A percentile compares a stretch with the other conserved stretches of the same genome.
Conservation (phyloP, 2,797 vertebrate genomes). For the Halcyon chelicuti region DNA sequence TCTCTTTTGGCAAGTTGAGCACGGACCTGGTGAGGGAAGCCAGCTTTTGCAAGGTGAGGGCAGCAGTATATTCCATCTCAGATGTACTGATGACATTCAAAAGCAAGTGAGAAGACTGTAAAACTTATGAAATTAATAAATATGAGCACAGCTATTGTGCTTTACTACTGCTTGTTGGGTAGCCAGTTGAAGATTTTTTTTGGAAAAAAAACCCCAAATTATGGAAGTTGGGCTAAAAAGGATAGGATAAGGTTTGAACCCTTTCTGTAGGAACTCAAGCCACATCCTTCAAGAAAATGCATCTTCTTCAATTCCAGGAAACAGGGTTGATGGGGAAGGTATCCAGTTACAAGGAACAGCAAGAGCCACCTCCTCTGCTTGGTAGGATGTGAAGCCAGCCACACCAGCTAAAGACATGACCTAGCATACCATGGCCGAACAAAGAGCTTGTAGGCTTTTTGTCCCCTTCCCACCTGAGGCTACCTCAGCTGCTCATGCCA, state of each 20-base stretch:
- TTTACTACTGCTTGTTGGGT: background rate
- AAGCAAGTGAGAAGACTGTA: background rate
- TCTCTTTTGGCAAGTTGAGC: background rate
- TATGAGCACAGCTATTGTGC: rapidly evolving
- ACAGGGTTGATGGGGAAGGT: background rate
- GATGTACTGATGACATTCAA: background rate
- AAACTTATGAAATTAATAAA: background rate
- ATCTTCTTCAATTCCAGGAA: background rate
- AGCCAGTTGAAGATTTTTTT: background rate
- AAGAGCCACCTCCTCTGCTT: background rate
- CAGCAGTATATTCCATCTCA: background rate
- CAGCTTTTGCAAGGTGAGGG: background rate
- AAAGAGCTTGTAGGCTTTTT: background rate
- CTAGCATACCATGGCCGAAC: background rate
- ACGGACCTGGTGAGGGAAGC: background rate
- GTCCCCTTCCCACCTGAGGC: background rate
- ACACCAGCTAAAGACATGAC: background rate
- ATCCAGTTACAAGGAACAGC: background rate
- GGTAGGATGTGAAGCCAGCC: background rate
- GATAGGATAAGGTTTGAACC: background rate
- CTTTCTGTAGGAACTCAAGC: background rate
- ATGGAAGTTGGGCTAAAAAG: background rate
- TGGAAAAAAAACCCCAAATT: too few relatives aligned
- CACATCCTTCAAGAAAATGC: background rate
- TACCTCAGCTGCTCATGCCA: background rate